Percentiles rank a stretch among this genome's conserved stretches.
Evolutionary conservation across 2,888 invertebrate species (phyloP).

Genomic region (Agriotes lineatus): DNA sequence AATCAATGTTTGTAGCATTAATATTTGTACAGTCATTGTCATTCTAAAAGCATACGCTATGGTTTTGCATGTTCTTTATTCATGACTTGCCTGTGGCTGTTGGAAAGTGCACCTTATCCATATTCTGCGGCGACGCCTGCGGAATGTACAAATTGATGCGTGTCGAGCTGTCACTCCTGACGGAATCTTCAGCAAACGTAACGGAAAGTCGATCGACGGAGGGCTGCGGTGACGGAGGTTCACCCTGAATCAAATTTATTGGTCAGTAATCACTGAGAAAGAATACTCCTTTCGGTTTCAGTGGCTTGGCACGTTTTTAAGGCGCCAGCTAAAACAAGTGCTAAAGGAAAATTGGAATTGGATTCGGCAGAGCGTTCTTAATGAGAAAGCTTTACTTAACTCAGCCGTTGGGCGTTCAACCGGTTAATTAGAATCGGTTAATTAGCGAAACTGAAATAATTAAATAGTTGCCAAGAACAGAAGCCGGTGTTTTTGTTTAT

Average conservation of each 20-base stretch:
- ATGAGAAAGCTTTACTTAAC: neutral
- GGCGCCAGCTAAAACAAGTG: too few relatives aligned
- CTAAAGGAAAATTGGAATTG: too few relatives aligned
- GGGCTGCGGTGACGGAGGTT: conserved; percentile 76
- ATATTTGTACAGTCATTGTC: too few relatives aligned
- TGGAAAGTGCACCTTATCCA: conserved; percentile 59
- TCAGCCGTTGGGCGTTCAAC: neutral
- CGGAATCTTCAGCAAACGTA: conserved; percentile 75
- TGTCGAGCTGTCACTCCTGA: conserved; percentile 47
- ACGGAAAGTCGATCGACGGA: conserved; percentile 80
- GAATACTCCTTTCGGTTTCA: neutral
- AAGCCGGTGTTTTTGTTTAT: too few relatives aligned
- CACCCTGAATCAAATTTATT: conserved; percentile 60
- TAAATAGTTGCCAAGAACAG: too few relatives aligned
- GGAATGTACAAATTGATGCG: conserved; percentile 44
- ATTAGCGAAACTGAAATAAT: too few relatives aligned
- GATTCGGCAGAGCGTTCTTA: neutral
- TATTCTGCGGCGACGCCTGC: conserved; percentile 41
- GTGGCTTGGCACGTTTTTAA: neutral
- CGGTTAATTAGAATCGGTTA: neutral
- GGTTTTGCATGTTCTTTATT: conserved; percentile 3
- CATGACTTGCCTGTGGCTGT: conserved; percentile 47
- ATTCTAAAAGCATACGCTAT: too few relatives aligned
- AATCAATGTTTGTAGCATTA: too few relatives aligned
- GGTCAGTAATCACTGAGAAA: neutral